Conservation (phyloP, 2,113 vertebrate species). For the Nothoprocta pentlandii region DNA sequence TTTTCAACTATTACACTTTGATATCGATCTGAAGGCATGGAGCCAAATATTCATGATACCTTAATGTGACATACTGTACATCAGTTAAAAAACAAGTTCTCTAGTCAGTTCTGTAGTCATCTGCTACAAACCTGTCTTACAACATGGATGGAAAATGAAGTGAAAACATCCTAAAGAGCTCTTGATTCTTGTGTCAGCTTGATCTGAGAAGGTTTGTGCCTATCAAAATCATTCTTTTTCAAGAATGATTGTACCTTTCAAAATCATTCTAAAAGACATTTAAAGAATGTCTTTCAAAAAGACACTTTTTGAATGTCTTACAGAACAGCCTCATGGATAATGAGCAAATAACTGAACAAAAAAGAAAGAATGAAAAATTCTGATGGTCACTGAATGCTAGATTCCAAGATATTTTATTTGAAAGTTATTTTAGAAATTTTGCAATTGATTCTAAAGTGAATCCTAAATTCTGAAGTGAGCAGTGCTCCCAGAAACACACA, state of each 20-base stretch:
- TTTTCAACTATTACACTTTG: neutral
- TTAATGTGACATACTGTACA: neutral
- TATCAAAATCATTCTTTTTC: neutral
- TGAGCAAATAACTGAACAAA: neutral
- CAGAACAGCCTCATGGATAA: neutral
- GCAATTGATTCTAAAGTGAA: neutral
- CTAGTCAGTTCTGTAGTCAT: neutral
- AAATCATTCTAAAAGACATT: too few species aligned
- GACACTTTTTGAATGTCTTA: neutral
- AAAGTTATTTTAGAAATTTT: neutral
- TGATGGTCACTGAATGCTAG: neutral
- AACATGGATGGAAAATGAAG: neutral
- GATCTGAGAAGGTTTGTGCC: neutral
- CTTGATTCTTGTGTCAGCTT: neutral
- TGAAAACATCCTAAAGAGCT: neutral
- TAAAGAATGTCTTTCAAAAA: too few species aligned
- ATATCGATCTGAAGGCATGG: neutral
- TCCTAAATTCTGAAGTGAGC: neutral
- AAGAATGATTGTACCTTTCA: too few species aligned
- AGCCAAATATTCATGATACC: neutral
- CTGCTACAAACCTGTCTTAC: neutral
- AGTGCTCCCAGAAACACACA: neutral
- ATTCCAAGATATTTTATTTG: neutral
- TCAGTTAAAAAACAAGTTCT: neutral
- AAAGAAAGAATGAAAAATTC: neutral